A percentile compares a stretch with the other conserved stretches of the same genome.
phyloP scores from a whole-genome alignment of 2,888 invertebrate genomes.

The Enoplolaimus lenunculus region DNA sequence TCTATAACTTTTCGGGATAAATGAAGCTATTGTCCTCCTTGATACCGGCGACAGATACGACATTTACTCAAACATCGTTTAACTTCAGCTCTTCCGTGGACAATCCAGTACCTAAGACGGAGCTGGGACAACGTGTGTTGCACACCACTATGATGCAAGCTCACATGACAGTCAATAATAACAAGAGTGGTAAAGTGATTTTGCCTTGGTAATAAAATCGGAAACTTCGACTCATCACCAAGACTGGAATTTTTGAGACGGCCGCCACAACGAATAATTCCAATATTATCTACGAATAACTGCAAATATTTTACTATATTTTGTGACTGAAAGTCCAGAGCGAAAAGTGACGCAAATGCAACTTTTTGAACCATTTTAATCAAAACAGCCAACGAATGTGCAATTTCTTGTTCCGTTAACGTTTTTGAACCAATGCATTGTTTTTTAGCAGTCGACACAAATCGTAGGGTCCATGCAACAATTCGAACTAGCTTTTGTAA shows the following conservation, averaged over 20 bases:
- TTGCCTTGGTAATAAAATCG: background rate
- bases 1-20: background rate
- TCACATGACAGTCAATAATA: background rate
- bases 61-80: background rate
- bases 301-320: background rate
- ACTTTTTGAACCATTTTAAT: background rate
- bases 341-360: no score
- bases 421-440: background rate
- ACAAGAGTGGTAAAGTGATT: background rate
- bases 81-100: background rate
- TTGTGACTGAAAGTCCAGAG: no score
- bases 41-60: background rate
- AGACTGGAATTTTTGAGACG: background rate
- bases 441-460: background rate
- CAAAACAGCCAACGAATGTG: background rate
- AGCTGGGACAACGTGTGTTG: background rate
- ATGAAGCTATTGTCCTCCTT: background rate
- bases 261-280: background rate
- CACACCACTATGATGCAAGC: background rate
- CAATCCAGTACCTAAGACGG: constrained; percentile 1
- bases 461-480: background rate
- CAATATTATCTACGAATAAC: background rate
- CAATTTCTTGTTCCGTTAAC: background rate
- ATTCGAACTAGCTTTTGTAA: background rate
- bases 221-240: background rate